Percentiles rank a stretch among this genome's conserved stretches.
Conservation (phyloP, 1,140 invertebrate genomes). For the Drosophila pandora region DNA sequence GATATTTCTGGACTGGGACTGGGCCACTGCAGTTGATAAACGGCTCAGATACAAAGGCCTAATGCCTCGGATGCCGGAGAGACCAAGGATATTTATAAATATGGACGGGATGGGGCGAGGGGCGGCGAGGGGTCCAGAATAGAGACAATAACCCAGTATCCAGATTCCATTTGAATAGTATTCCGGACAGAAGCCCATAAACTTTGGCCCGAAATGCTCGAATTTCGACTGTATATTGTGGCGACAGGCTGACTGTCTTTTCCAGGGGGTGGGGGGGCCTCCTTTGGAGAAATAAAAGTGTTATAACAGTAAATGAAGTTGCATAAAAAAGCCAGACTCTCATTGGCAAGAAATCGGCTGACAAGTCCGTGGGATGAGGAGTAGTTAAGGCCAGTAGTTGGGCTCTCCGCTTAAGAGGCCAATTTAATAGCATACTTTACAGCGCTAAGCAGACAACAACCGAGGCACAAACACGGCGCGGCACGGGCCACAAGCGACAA, state of each 20-base stretch:
- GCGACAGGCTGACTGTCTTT: conserved; percentile 41
- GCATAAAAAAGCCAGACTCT: conserved; percentile 55
- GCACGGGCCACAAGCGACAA: conserved; percentile 26
- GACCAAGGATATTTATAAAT: conserved; percentile 40
- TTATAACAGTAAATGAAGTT: conserved; percentile 78
- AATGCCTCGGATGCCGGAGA: conserved; percentile 15
- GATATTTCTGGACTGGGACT: not conserved
- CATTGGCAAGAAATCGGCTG: conserved; percentile 55
- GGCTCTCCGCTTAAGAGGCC: conserved; percentile 46
- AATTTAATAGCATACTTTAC: conserved; percentile 83
- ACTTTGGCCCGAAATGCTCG: conserved; percentile 36
- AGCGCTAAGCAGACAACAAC: conserved; percentile 74
- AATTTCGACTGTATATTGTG: conserved; percentile 11
- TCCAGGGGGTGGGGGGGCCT: too few relatives aligned
- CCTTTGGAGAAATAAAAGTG: not conserved
- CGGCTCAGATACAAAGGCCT: conserved; percentile 25
- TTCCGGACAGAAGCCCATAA: conserved; percentile 36
- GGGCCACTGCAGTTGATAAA: conserved; percentile 21
- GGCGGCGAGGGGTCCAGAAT: not conserved
- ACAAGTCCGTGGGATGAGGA: conserved; percentile 42
- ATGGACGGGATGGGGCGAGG: not conserved
- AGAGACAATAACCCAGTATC: conserved; percentile 43
- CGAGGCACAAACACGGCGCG: conserved; percentile 21
- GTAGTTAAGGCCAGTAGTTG: conserved; percentile 23
- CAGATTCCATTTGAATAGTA: conserved; percentile 45